Conservation (phyloP, 2,888 invertebrate genomes). For the Steinernema scapterisci region DNA sequence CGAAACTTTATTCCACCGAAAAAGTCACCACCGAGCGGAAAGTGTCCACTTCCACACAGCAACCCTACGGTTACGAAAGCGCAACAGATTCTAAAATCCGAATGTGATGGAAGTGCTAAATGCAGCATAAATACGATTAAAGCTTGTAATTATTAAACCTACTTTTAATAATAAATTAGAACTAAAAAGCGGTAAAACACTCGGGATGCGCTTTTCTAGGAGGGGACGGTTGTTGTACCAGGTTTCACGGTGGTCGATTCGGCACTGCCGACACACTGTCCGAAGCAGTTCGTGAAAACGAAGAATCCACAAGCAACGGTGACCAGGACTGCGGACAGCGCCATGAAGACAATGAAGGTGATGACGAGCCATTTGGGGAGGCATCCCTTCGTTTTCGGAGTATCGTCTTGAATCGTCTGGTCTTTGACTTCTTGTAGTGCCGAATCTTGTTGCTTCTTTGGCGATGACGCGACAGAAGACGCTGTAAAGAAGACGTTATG, state of each 20-base stretch:
- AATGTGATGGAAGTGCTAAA: too few species aligned
- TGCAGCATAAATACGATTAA: too few species aligned
- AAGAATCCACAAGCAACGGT: conserved; percentile 11
- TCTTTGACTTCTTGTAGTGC: not conserved
- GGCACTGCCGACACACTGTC: not conserved
- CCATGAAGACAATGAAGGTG: not conserved
- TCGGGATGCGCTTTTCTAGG: too few species aligned
- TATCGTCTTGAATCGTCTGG: not conserved
- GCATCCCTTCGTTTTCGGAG: not conserved
- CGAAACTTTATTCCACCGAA: not conserved
- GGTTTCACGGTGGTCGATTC: too few species aligned
- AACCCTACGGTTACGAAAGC: not conserved
- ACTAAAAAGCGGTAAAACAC: too few species aligned
- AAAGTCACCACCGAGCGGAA: conserved; percentile 1
- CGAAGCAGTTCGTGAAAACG: conserved; percentile 13
- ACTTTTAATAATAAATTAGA: too few species aligned
- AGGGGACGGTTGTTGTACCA: too few species aligned
- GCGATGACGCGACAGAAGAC: not conserved
- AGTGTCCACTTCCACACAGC: not conserved
- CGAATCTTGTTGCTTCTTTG: not conserved
- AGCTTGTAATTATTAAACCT: too few species aligned
- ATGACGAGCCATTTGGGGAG: conserved; percentile 10
- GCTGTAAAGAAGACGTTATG: not conserved
- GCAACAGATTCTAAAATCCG: not conserved
- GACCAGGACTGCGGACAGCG: not conserved